These are phyloP conservation scores for Psittacula derbiana DNA, from an alignment of 2,797 vertebrate species.

Conservation along the genomic window DNA sequence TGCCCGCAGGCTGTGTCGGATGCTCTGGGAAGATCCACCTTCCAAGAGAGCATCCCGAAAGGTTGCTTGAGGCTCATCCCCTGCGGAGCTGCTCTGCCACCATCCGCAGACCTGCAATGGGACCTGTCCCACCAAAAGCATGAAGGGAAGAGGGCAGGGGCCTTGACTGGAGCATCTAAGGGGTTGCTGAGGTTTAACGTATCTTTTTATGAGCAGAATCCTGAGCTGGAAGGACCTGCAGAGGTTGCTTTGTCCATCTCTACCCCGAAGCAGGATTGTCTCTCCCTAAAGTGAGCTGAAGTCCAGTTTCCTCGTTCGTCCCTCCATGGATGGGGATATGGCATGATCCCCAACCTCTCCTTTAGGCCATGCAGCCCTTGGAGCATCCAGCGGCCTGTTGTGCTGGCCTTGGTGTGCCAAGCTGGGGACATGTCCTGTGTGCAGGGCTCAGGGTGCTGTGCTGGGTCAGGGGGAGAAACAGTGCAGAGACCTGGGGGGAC, in stretches of 20 bases:
- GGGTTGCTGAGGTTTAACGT: rapidly evolving
- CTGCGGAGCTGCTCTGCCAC: background rate
- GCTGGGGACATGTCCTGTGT: rapidly evolving
- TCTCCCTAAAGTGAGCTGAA: background rate
- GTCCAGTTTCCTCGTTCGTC: background rate
- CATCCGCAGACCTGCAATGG: rapidly evolving
- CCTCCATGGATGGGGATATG: rapidly evolving
- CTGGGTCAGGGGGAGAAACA: background rate
- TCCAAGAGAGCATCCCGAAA: rapidly evolving
- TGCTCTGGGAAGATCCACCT: background rate
- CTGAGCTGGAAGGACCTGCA: background rate
- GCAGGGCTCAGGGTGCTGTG: background rate
- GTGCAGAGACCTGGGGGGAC: too few species aligned
- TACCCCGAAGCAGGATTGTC: background rate
- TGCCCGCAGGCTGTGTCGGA: rapidly evolving
- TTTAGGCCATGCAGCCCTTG: background rate
- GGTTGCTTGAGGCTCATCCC: rapidly evolving
- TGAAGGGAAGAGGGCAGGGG: background rate
- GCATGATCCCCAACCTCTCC: rapidly evolving
- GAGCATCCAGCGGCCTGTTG: rapidly evolving
- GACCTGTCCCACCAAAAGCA: background rate
- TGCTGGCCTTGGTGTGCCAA: background rate
- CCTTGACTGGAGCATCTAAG: background rate
- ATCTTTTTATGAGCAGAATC: rapidly evolving
- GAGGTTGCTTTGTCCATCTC: background rate